A percentile compares a stretch with the other conserved stretches of the same genome.
Conservation (phyloP, 2,888 invertebrate genomes). For the Ormyrus labotus region DNA sequence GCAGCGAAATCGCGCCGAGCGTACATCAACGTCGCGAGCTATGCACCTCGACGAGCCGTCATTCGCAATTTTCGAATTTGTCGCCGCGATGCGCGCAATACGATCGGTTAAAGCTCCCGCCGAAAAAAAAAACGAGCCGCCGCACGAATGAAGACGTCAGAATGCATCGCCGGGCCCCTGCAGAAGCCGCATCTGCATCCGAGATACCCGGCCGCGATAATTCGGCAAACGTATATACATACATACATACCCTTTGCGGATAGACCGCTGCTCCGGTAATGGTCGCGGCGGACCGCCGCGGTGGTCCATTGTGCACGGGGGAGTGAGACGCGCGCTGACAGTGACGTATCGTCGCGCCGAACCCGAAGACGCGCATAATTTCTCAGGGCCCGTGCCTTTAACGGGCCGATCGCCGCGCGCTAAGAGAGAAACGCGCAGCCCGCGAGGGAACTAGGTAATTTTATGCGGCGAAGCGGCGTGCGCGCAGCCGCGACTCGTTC, state of each 20-base stretch:
- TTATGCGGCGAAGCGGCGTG: too few species aligned
- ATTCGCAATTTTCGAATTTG: slow-evolving; percentile 36
- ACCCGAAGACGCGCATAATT: slow-evolving; percentile 25
- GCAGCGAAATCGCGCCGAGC: too few species aligned
- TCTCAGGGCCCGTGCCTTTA: neutral
- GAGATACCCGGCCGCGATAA: slow-evolving; percentile 46
- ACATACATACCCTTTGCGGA: neutral
- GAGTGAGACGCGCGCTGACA: slow-evolving; percentile 55
- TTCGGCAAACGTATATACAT: neutral
- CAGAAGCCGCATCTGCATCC: neutral
- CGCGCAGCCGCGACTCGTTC: too few species aligned
- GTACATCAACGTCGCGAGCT: neutral
- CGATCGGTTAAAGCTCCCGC: neutral
- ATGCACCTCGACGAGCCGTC: neutral
- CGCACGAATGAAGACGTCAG: slow-evolving; percentile 41
- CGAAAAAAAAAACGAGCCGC: neutral
- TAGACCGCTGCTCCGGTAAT: neutral
- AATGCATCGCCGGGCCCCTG: slow-evolving; percentile 2
- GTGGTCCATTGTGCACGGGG: slow-evolving; percentile 46
- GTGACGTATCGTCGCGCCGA: slow-evolving; percentile 60
- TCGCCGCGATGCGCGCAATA: neutral
- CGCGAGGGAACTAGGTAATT: too few species aligned
- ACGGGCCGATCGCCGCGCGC: slow-evolving; percentile 8
- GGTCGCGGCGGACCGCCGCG: slow-evolving; percentile 6
- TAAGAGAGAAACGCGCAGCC: neutral